Evolutionary conservation across 2,888 invertebrate genomes (phyloP), one percentile per base, ranked within the genome.

Genomic region (Troilus luridus): DNA sequence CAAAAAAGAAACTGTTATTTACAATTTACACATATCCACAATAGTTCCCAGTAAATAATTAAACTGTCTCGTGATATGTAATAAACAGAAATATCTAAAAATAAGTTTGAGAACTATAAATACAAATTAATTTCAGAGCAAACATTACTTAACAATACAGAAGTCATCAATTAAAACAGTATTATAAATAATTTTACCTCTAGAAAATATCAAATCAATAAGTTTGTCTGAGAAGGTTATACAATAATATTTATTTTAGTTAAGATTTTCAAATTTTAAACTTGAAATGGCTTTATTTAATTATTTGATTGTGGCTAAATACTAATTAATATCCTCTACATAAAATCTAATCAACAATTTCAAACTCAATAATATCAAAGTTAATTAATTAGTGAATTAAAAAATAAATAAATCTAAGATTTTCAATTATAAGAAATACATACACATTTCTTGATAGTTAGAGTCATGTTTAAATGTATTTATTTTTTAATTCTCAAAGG

Each of bases 281-380:
- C 41, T 41, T 41, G 27, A 77, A 77, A 77, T 77, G 72, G 19
- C 19, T 67, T 67, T 77, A 41, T 77, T 77, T 77, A 77, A 77
- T 77, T 77, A 77, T 77, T 77, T 24, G 8, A 41, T 77, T 27
- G 72, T 77, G 27, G 72, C 6, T 77, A 41, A 27, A 41, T 8
- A 7, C 19, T 77, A 77, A 77, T 85, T 56, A 81, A 85, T 85
- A 58, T 85, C 56, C 14, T 58, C 85, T 56, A 56, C 56, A 56
- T 85, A 85, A 85, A 85, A 58, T n/a, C 85, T 85, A 85, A 85
- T 27, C 85, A 56, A 56, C 56, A 77, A 85, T 85, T 85, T 56
- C 41, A 56, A 77, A 85, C 21, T 54, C 54, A 85, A 85, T 85
- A 85, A 85, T 85, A 85, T 85, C 85, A 85, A 56, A 85, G 85